Evolutionary conservation across 2,797 vertebrate genomes (phyloP), one percentile per base, ranked within the genome.

Genomic region (Saxicola maurus): DNA sequence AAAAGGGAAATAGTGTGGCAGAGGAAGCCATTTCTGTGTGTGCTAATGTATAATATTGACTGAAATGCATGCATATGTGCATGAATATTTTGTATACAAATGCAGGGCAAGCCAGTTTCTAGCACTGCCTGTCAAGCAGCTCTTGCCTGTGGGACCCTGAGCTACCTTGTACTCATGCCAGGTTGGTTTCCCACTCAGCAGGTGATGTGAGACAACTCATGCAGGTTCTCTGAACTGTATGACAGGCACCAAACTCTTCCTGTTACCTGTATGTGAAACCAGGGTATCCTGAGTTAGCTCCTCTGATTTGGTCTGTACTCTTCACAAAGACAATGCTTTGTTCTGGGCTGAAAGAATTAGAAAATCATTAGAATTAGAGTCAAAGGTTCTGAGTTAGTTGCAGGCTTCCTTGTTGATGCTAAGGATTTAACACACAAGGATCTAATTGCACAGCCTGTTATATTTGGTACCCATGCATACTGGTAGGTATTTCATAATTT

Each of bases 131-230:
- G 30, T 31, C 46, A 55, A 43, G 30, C 27, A 69, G 43, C 31
- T 72, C 43, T 51, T 0, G 0, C 46, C 1, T 51, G 35, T 2
- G 3, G n/a, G 59, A 53, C 21, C 3, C 17, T 28, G 43, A 2
- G 2, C 21, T 31, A 10, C 23, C 25, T 10, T 73, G 56, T 18
- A 21, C 23, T 25, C 5, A 0, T 20, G 27, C 43, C 35, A 59
- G 38, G 21, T 5, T 60, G 23, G 37, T 66, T 81, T 65, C 33
- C 21, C 0, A 3, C 61, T 60, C 45, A 81, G 56, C 48, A 48
- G 35, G 24, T 40, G 49, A 59, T 14, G 45, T 52, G 45, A 51
- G 48, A 55, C 45, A 49, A 19, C 33, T 74, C 53, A 13, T 9
- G 15, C 24, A 53, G 20, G 28, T 42, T 49, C 31, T 74, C 61